Base-by-base conservation (phyloP, 2,888 invertebrate species). In the Microchrysa polita region DNA sequence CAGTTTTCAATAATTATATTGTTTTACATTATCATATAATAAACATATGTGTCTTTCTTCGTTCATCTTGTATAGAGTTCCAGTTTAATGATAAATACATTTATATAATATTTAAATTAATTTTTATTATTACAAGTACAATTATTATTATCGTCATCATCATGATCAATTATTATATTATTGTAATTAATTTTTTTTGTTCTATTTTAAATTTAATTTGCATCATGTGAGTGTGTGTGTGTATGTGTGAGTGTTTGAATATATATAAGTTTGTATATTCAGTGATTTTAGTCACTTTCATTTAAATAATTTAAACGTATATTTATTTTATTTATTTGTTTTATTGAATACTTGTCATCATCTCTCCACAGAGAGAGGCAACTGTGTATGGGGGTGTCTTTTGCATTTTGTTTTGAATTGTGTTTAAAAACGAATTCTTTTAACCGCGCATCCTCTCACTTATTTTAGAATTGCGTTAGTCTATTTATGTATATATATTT, bases 61-160 rank as follows among this genome's bases (percentile, higher is more conserved):
- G 22, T 72, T 72, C 27, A 34, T 34, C 16, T 60, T 72, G 23
- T 72, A 5, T 44, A 60, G n/a, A n/a, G 55, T 72, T 67, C 7
- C 53, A 53, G 27, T 72, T 55, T 55, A 69, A 55, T 69, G 69
- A 55, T 69, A 55, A 69, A 72, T 72, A 72, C 59, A 72, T 72
- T 72, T 16, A 60, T n/a, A n/a, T 72, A 59, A 57, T 72, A 34
- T 34, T 34, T 34, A 34, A 34, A 34, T 34, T 34, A 44, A 42
- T 60, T 20, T 59, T 72, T 60, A 40, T 52, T 57, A 69, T 55
- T 57, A 69, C 57, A 42, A 34, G 55, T 69, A 69, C 42, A 18
- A 55, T 69, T 69, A 57, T 34, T 7, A 7, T 34, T 7, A 34
- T 34, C 27, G 7, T 34, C 27, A 34, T 34, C 27, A 34, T 34